Evolutionary conservation across 1,140 invertebrate genomes (phyloP), one percentile per base, ranked within the genome.

Genomic region (Zaprionus gabonicus): DNA sequence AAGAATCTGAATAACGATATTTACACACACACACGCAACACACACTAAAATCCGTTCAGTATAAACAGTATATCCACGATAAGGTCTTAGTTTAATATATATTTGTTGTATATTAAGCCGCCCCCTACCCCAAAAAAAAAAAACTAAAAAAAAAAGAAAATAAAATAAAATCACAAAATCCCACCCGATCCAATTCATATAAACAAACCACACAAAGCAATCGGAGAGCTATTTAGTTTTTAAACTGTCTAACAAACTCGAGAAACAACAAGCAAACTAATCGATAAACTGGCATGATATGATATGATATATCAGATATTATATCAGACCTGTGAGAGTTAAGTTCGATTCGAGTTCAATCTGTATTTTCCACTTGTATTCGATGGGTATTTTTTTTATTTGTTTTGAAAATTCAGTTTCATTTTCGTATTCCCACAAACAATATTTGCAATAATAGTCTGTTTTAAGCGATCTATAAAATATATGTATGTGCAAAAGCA

Each of bases 211-310:
- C 62, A 71, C 41, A 75, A 60, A 60, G 73, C 68, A 71, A 76
- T 66, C 67, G 73, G 66, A 74, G 71, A 69, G 71, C 71, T 69
- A 74, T 51, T 69, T 74, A 74, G 71, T 69, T 74, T 60, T 74
- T 69, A 51, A 49, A 70, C 57, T 20, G 31, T 60, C 23, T 12
- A 15, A 41, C 27, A 36, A 49, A 27, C 34, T n/a, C 5, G 60
- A 5, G 15, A 41, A 41, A 7, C 38, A 41, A 15, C 15, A n/a
- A 41, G 15, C n/a, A 41, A 41, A 41, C 38, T 15, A 13, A 41
- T 41, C 6, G 15, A 41, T 41, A n/a, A n/a, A 2, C n/a, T 15
- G 38, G 5, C 38, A 34, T 34, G 31, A 10, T 27, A 27, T 34
- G 31, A 10, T 27, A 27, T 27, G 4, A 27, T 27, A 27, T 27